Base-by-base conservation (phyloP, 2,113 vertebrate genomes). In the Hydrochoerus hydrochaeris region DNA sequence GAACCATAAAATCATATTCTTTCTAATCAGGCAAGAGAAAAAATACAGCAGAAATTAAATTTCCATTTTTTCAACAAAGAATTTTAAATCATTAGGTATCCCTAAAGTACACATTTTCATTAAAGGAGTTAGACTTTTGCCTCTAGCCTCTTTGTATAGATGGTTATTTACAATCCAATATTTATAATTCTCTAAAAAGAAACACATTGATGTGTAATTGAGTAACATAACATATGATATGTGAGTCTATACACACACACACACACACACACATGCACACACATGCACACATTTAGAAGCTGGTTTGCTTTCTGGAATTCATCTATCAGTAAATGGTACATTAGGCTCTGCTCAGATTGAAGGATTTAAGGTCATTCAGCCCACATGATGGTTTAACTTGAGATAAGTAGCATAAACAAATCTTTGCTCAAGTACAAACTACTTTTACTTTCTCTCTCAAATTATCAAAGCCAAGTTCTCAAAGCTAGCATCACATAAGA, bases 321-420 rank as follows among this genome's bases (percentile, higher is more conserved):
- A 80, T 84, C 88, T 85, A 54, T 82, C 71, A 96, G 49, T 30
- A 94, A 95, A 87, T 60, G 35, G 57, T 58, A 52, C 81, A 81
- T 67, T 94, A 95, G 58, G 6, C 82, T 91, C 67, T 88, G 41
- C 60, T 96, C 65, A 94, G 24, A 89, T 92, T 52, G 30, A 41
- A 67, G 90, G 69, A 85, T 84, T 88, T 92, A 92, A 49, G 54
- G 52, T 73, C 88, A 92, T 63, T 95, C n/a, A 84, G 28, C 60
- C 5, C 73, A 78, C 49, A 63, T 63, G 49, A 73, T 54, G 19
- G 67, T 60, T 88, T 86, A 69, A 92, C 54, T 94, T 96, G 73
- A 90, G 63, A 86, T 94, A 95, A 95, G 78, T 11, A 88, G 85
- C 93, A 67, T 67, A 93, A 96, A 95, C 86, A 95, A 86, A 84